Base-by-base conservation (phyloP, 2,888 invertebrate genomes). In the Callosobruchus maculatus region DNA sequence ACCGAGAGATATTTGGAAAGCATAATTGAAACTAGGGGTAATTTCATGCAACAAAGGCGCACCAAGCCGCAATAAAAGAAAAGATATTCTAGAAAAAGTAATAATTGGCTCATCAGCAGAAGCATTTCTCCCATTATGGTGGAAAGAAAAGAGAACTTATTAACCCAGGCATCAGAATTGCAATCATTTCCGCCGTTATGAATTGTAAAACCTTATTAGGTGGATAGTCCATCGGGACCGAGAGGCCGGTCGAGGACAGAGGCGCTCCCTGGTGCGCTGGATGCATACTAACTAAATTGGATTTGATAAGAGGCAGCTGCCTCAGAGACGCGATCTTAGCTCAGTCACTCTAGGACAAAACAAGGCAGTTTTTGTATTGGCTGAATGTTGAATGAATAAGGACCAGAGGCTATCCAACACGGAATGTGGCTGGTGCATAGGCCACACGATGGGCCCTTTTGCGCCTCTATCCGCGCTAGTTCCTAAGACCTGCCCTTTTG, bases 191-290 rank as follows among this genome's bases (percentile, higher is more conserved):
- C 76, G 74, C 18, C 78, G 71, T 74, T 74, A 76, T 78, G 77
- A 78, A 78, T 78, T 74, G 75, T 76, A 78, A 78, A 78, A 77
- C 74, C 75, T 77, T 77, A 77, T 78, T 77, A 78, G 71, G 75
- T 73, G 74, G 76, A 78, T 78, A 73, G 78, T 77, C 77, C 77
- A 74, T 75, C 74, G 76, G 74, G 76, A 71, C 71, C 72, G 74
- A 49, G 49, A 49, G 49, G 18, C 49, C 49, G 49, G 49, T 18
- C 49, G 49, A 49, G 49, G 13, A 13, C 49, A 49, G 49, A 49
- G 49, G 18, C 18, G 49, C 49, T 13, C 49, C 13, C 49, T 49
- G 49, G 49, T 72, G 70, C 72, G 30, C 74, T 67, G 72, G 74
- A 76, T 78, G 77, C 77, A 78, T 77, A 78, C 76, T 73, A 76